Base-by-base conservation (phyloP, 1,140 invertebrate species). In the Anoplolepis gracilipes region DNA sequence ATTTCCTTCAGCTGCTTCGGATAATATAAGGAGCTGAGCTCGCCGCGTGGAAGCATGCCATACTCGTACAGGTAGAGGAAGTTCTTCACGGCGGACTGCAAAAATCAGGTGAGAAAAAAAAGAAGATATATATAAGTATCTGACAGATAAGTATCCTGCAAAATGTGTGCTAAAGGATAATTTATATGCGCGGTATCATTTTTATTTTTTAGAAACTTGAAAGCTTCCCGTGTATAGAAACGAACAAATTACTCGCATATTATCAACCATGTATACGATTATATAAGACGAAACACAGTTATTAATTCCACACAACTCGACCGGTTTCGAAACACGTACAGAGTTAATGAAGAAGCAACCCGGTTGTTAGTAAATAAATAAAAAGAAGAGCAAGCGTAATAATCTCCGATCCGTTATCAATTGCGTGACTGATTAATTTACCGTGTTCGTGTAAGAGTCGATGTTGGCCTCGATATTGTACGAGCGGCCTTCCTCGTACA, bases 391-490 rank as follows among this genome's bases (percentile, higher is more conserved):
- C 7, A 22, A n/a, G n/a, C n/a, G n/a, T n/a, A n/a, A n/a, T 22
- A 22, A 22, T 55, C 39, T 42, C 13, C 6, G 0, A 49, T 46
- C 42, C 42, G 42, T 46, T 42, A 42, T 49, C 13, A 49, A 19
- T 49, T 49, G 3, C 46, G 0, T 49, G 16, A 46, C 11, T 42
- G 11, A 46, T 11, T n/a, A 46, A 30, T 57, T 85, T 91, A 94
- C 93, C 91, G 91, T 81, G 28, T 93, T 92, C 4, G 77, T 88
- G 88, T 95, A 96, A n/a, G 91, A 90, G 28, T 95, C 95, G 19
- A 95, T 90, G 85, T 96, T 95, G 1, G 93, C 94, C 84, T 96
- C 95, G 72, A 96, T 95, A 49, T 95, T 94, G 91, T 95, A 97
- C 59, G 92, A 95, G 46, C 95, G 94, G 46, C 95, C 96, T 64